Percentiles rank a stretch among this genome's conserved stretches.
Evolutionary conservation across 2,888 invertebrate species (phyloP).

Genomic region (Tuta absoluta): DNA sequence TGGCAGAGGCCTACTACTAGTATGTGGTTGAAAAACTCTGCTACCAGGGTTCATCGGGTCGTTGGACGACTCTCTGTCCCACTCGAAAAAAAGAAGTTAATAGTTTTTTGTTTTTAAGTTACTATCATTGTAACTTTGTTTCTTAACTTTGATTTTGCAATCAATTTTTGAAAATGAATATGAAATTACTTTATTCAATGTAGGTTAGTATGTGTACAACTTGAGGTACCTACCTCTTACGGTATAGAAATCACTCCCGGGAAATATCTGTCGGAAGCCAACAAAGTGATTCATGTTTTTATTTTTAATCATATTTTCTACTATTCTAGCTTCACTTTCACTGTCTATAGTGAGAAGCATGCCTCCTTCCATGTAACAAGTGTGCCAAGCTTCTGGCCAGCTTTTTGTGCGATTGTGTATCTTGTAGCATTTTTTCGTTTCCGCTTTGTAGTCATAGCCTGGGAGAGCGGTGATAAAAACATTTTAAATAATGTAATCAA

Average conservation of each 20-base stretch:
- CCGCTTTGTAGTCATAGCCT: background rate
- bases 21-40: no score
- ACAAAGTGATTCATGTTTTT: background rate
- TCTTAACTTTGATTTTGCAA: no score
- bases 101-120: no score
- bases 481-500: background rate
- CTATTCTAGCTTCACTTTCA: background rate
- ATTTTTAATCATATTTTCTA: background rate
- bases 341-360: background rate
- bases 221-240: background rate
- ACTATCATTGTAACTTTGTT: no score
- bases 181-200: no score
- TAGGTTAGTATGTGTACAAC: no score
- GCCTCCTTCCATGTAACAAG: background rate
- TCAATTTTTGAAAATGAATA: no score
- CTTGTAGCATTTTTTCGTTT: background rate
- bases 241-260: slow-evolving; percentile 1
- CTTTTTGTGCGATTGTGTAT: background rate
- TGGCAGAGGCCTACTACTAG: no score
- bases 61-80: no score
- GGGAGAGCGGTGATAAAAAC: background rate
- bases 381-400: background rate
- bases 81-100: no score
- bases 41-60: no score
- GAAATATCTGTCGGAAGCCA: background rate